Evolutionary conservation across 2,888 invertebrate species (phyloP), one percentile per base, ranked within the genome.

Genomic region (Synergus itoensis): DNA sequence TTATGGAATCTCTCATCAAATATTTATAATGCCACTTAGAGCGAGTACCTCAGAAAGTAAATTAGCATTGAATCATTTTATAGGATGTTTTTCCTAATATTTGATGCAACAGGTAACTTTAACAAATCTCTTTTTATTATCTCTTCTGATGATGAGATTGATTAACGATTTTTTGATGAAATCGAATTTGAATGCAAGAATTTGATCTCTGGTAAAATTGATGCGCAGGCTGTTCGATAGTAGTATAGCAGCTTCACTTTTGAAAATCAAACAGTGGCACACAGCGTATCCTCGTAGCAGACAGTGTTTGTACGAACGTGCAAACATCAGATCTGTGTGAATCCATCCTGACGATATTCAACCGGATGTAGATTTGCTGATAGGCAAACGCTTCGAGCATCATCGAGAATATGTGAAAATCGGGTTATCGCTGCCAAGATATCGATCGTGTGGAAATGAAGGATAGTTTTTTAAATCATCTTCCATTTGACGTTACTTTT

Each of bases 231-330:
- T n/a, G 16, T 53, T 48, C 36, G 73, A 73, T 73, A 21, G 45
- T 7, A 73, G 73, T 53, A 78, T 78, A 79, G 81, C 83, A 79
- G 84, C 83, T 89, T 89, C 87, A 88, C 89, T 89, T 89, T 89
- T 88, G 88, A 89, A 89, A 90, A 89, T 89, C 90, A 90, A 90
- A 90, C 86, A 90, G 87, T 83, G 83, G 81, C 82, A 81, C 84
- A 78, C 80, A 64, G 87, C 86, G 87, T 86, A 84, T 87, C 81
- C 77, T 85, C 85, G 83, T 83, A 86, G 85, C 85, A 86, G 83
- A 84, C 88, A 86, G 84, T 88, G 89, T 88, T 88, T 88, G 89
- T 87, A 88, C 89, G 87, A 83, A 82, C 85, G 87, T 87, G 86
- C 88, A 89, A 89, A 88, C 89, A 89, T 84, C 87, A 85, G 84